Evolutionary conservation across 2,888 invertebrate genomes (phyloP), one percentile per base, ranked within the genome.

Genomic region (Sphaerolaimus hirsutus): DNA sequence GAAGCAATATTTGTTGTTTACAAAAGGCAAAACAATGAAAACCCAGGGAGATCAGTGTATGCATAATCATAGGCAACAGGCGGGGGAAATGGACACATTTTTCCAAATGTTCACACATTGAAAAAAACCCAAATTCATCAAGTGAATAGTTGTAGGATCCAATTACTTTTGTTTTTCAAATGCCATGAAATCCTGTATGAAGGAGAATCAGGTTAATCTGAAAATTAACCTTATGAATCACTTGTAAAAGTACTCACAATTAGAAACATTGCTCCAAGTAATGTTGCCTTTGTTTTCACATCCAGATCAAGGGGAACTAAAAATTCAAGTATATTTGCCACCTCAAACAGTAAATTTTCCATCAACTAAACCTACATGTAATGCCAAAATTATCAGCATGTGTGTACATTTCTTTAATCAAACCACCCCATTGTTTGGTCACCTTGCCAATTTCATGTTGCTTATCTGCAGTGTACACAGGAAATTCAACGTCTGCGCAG

Each of bases 381-480:
- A 87, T 77, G 26, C 82, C 83, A 65, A 86, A 87, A 65, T 77
- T 76, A 64, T 86, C 83, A 0, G 81, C 72, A 66, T 82, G 81
- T 0, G 83, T 81, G 63, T 82, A 82, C 49, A 74, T 67, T 68
- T 84, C 84, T 47, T 79, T 74, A 1, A 75, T 71, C 41, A 83
- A 58, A 0, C 84, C 84, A 0, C 79, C 75, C 84, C 84, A 86
- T 61, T 81, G 78, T 63, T 86, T 86, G 1, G 79, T 78, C 55
- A 89, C 84, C 63, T 75, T 76, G 1, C 45, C 45, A 2, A 45
- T n/a, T 29, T 45, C 17, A 5, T n/a, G 19, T n/a, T 4, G 10
- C 17, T 12, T 2, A 7, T 43, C 43, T 10, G 29, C 22, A 2
- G 32, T 32, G 12, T 14, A 23, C 32, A 43, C 32, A 2, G 41